phyloP scores from a whole-genome alignment of 2,888 invertebrate genomes.

The Gymnosoma rotundatum region DNA sequence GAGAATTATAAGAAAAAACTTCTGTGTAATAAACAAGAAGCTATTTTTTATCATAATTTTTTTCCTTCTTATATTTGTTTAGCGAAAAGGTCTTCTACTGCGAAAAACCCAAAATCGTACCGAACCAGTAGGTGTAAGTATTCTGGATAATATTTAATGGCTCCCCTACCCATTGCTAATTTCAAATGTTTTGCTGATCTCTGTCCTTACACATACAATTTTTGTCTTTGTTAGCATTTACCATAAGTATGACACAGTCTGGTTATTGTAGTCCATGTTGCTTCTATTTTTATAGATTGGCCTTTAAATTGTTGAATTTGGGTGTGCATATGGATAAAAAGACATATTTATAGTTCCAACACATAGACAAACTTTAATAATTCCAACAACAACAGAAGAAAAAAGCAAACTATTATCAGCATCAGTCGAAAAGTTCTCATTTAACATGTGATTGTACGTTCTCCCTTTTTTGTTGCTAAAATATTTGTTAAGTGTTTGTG shows the following conservation, averaged over 20 bases:
- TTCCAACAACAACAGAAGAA: not conserved
- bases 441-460: not conserved
- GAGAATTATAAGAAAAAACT: too few relatives aligned
- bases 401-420: conserved; percentile 17
- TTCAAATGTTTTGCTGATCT: not conserved
- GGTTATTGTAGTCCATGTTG: conserved; percentile 36
- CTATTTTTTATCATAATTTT: too few relatives aligned
- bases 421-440: conserved; percentile 33
- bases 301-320: conserved; percentile 22
- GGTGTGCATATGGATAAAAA: not conserved
- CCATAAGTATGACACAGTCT: conserved; percentile 57
- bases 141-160: too few relatives aligned
- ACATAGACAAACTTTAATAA: not conserved
- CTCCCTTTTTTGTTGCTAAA: not conserved
- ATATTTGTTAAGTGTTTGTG: not conserved
- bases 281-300: conserved; percentile 36
- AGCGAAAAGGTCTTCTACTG: too few relatives aligned
- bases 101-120: too few relatives aligned
- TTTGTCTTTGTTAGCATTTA: conserved; percentile 56
- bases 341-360: not conserved
- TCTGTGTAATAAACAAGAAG: too few relatives aligned
- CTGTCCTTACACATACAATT: not conserved
- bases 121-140: too few relatives aligned
- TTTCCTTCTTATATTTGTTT: too few relatives aligned
- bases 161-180: not conserved